Base-by-base conservation (phyloP, 2,888 invertebrate genomes). In the Oxycera nigricornis region DNA sequence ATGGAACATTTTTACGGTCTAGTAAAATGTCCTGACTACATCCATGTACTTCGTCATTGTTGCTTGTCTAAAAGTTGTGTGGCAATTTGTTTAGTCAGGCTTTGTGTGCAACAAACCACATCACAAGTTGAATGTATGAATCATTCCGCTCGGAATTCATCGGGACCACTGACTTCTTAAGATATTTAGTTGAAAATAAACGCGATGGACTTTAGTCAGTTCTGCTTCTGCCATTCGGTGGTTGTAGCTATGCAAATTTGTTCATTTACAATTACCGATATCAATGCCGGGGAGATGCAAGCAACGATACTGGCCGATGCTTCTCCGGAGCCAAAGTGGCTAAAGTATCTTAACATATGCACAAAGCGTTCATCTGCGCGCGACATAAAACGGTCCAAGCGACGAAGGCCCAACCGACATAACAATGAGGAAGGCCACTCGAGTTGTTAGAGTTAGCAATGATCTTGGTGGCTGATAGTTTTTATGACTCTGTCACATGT, bases 231-330 rank as follows among this genome's bases (percentile, higher is more conserved):
- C 46, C 17, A 14, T 2, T 14, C 46, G 17, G 46, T 14, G 17
- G 46, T 68, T 73, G 59, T 75, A 76, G 76, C 77, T 79, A 79
- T 79, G 79, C 79, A 79, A 79, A 79, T 78, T 77, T 77, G 79
- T 78, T 79, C 78, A 78, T 78, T 79, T 78, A 76, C 79, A 77
- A 77, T 55, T 9, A 39, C 7, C 77, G 73, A 76, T 76, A 67
- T 65, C 39, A 41, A 35, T 65, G 39, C 9, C 17, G 39, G 41
- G 41, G n/a, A 65, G 65, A 65, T 65, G 39, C 65, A 39, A 35
- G 2, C n/a, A n/a, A 17, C 39, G 4, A 17, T 62, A 50, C 59
- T 39, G 62, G 61, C 28, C 28, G 52, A 50, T 41, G 35, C 35
- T 65, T 41, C 11, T 20, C 9, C 11, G 9, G 39, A 14, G 68